A percentile compares a stretch with the other conserved stretches of the same genome.
Conservation (phyloP, 2,797 vertebrate genomes). For the Micromesistius poutassou region DNA sequence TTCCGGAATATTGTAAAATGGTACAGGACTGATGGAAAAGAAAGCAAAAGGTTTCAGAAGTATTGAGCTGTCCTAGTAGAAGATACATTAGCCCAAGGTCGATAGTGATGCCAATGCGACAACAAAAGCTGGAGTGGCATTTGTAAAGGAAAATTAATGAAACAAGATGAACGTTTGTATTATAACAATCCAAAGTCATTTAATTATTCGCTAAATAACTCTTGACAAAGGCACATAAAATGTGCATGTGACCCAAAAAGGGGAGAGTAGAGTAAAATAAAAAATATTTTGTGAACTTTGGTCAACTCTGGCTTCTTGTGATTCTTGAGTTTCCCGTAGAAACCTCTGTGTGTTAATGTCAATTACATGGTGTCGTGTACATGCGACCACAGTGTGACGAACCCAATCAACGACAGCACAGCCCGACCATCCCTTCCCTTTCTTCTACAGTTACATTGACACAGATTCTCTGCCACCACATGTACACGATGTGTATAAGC, state of each 20-base stretch:
- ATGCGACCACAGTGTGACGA: background rate
- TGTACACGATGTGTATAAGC: background rate
- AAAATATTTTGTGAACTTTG: background rate
- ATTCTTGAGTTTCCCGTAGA: background rate
- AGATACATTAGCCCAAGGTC: background rate
- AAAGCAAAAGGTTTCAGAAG: background rate
- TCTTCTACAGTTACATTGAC: background rate
- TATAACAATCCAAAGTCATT: background rate
- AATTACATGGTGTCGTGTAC: background rate
- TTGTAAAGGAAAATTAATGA: background rate
- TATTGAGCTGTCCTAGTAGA: background rate
- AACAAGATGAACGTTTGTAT: background rate
- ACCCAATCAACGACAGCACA: too few species aligned
- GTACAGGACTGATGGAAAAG: background rate
- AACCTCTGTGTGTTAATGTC: background rate
- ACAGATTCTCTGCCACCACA: constrained; percentile 1
- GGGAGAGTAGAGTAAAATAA: background rate
- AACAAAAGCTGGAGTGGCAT: background rate
- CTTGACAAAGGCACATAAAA: background rate
- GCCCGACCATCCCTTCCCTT: background rate
- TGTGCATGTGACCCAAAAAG: background rate
- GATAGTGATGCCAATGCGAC: background rate
- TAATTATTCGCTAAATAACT: too few species aligned
- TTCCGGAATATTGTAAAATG: background rate
- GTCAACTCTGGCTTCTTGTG: background rate